Percentiles rank a stretch among this genome's conserved stretches.
These are phyloP conservation scores for Sinohyriopsis cumingii DNA, from an alignment of 2,888 invertebrate species.

Conservation along the genomic window DNA sequence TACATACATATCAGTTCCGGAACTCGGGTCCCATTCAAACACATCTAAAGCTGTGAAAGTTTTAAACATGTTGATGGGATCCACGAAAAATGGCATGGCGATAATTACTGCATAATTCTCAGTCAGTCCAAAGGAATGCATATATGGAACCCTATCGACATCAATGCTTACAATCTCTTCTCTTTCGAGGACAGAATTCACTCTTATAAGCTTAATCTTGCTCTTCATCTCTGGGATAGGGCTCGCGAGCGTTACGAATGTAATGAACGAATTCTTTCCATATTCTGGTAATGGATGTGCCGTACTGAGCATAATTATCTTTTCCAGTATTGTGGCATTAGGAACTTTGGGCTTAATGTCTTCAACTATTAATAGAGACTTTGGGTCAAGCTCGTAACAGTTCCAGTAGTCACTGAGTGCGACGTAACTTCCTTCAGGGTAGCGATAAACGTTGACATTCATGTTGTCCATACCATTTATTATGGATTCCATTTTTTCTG, in stretches of 20 bases:
- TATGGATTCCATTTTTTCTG: conserved; percentile 43
- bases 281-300: conserved; percentile 62
- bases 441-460: conserved; percentile 58
- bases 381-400: conserved; percentile 51
- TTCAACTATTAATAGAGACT: conserved; percentile 40
- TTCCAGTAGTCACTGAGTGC: conserved; percentile 65
- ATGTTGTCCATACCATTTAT: conserved; percentile 60
- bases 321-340: conserved; percentile 4
- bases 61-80: conserved; percentile 46
- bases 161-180: conserved; percentile 52
- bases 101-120: conserved; percentile 57
- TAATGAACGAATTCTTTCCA: conserved; percentile 47
- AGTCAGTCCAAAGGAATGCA: conserved; percentile 65
- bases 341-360: conserved; percentile 34
- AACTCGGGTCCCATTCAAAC: conserved; percentile 50
- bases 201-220: conserved; percentile 46
- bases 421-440: conserved; percentile 35
- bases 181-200: conserved; percentile 42
- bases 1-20: conserved; percentile 46
- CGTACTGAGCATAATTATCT: conserved; percentile 42
- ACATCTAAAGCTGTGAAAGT: conserved; percentile 45
- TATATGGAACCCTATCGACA: conserved; percentile 55
- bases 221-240: conserved; percentile 39
- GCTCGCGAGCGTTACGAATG: conserved; percentile 49
- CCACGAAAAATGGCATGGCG: conserved; percentile 55